Evolutionary conservation across 2,888 invertebrate species (phyloP).

Genomic region (Acanthacorydalis orientalis): DNA sequence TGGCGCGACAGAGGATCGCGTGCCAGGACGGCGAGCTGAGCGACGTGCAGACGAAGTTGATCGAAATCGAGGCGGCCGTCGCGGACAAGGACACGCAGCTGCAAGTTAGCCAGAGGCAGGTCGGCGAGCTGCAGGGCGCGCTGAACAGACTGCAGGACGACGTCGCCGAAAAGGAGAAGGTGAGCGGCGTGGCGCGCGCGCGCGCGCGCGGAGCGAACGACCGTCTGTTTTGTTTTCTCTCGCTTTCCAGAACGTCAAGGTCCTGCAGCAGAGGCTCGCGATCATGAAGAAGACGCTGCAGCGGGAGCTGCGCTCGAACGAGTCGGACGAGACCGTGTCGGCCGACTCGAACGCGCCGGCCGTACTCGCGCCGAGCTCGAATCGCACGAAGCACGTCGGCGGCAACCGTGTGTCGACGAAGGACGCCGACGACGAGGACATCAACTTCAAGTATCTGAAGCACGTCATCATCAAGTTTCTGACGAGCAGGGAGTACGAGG

Average conservation of each 20-base stretch:
- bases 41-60: constrained; percentile 39
- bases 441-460: constrained; percentile 75
- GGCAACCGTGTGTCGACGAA: constrained; percentile 11
- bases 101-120: constrained; percentile 23
- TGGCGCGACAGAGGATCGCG: constrained; percentile 54
- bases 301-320: constrained; percentile 49
- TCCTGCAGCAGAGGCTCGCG: constrained; percentile 69
- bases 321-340: constrained; percentile 28
- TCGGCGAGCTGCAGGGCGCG: constrained; percentile 27
- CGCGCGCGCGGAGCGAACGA: too few relatives aligned
- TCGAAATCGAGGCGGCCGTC: constrained; percentile 31
- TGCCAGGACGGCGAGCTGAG: constrained; percentile 46
- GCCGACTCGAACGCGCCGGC: constrained; percentile 42
- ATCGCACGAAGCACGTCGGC: constrained; percentile 27
- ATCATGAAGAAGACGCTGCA: constrained; percentile 88
- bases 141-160: constrained; percentile 41
- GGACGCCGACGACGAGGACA: constrained; percentile 38
- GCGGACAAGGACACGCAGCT: constrained; percentile 13
- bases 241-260: constrained; percentile 72
- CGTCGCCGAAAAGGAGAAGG: constrained; percentile 45
- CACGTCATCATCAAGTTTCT: constrained; percentile 88
- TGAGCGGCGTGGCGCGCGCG: too few relatives aligned
- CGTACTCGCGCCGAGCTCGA: constrained; percentile 43
- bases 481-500: constrained; percentile 74
- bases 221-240: constrained; percentile 9